Evolutionary conservation across 2,888 invertebrate genomes (phyloP), one percentile per base, ranked within the genome.

Genomic region (Apamea sordens): DNA sequence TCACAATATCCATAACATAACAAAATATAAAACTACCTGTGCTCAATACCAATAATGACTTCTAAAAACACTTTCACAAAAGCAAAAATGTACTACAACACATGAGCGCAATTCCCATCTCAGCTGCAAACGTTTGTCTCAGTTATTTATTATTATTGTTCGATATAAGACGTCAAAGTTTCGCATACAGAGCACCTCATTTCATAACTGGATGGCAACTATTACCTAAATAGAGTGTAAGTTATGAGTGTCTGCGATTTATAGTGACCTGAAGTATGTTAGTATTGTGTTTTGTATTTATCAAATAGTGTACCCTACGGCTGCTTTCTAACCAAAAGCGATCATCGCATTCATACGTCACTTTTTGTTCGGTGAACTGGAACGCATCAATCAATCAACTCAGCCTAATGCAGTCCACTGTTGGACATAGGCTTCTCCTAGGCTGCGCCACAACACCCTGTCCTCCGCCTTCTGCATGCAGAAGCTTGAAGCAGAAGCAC

Each of bases 121-220:
- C 86, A 86, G 88, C 90, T 89, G 88, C 84, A 82, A 88, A 86
- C 92, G 91, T 93, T 93, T 92, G 91, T 93, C 92, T 92, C 88
- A 86, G 90, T 92, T 94, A 94, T 94, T 94, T 94, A 95, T 93
- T 93, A 93, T 94, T 94, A 94, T 94, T 94, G 94, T 94, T 94
- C 93, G 91, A 92, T 94, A 93, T 91, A 93, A 93, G 92, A 93
- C 93, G 92, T 94, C 94, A 94, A 94, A 94, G 94, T 95, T 95
- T 94, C 92, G 95, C 95, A 95, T 95, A 95, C 94, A 95, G 87
- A 95, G 93, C 92, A 92, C 94, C 94, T 94, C 92, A 94, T 95
- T 95, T 92, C 92, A 91, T 93, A 94, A 93, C 93, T 92, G 91
- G 86, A 91, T 91, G 90, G 91, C 85, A 92, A 92, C 92, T 93